These are phyloP conservation scores for Protonibea diacanthus DNA, from an alignment of 2,797 vertebrate species.

Conservation along the genomic window DNA sequence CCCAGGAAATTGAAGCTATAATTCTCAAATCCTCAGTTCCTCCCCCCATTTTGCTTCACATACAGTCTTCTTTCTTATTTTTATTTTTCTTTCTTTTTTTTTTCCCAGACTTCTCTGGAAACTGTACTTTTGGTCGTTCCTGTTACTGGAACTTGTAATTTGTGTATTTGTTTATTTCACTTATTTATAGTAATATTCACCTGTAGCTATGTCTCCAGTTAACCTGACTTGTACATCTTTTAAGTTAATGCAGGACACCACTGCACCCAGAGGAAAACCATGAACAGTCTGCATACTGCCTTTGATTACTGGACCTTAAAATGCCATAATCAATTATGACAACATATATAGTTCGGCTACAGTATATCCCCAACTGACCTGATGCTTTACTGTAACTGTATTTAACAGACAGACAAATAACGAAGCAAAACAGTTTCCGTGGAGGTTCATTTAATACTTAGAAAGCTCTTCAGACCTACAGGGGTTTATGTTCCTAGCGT, in stretches of 20 bases:
- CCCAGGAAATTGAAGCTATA: constrained; percentile 86
- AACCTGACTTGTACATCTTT: not conserved
- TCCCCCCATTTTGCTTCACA: constrained; percentile 40
- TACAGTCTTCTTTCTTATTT: constrained; percentile 10
- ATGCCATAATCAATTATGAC: constrained; percentile 10
- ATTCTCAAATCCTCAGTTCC: constrained; percentile 77
- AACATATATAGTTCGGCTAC: not conserved
- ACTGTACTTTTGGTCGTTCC: constrained; percentile 9
- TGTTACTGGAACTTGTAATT: constrained; percentile 32
- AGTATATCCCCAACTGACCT: not conserved
- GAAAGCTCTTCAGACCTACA: constrained; percentile 18
- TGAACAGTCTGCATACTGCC: not conserved
- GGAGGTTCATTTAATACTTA: not conserved
- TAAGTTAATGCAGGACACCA: not conserved
- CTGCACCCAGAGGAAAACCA: not conserved
- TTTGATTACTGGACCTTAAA: not conserved
- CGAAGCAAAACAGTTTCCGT: constrained; percentile 19
- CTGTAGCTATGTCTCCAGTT: not conserved
- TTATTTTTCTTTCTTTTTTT: constrained; percentile 2
- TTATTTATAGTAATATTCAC: not conserved
- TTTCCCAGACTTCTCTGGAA: constrained; percentile 7
- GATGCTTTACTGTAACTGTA: constrained; percentile 17
- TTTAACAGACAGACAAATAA: constrained; percentile 33
- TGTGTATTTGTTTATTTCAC: constrained; percentile 46
- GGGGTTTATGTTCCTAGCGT: constrained; percentile 38